phyloP scores from a whole-genome alignment of 2,797 vertebrate species.

The Todus mexicanus region DNA sequence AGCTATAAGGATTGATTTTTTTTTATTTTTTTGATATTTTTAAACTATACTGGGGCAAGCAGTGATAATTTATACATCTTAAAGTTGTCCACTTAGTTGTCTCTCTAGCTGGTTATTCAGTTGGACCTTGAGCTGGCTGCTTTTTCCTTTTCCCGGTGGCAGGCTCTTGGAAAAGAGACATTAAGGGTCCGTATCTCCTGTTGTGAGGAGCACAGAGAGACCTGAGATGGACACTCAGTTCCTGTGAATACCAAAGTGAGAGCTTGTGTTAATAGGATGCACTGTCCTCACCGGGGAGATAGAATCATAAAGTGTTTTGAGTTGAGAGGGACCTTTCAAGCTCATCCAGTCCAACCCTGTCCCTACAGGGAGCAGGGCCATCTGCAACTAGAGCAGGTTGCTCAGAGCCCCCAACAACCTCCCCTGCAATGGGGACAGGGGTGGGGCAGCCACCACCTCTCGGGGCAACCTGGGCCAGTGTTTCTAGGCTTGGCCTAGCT shows the following conservation, averaged over 20 bases:
- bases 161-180: not conserved
- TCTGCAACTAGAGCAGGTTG: not conserved
- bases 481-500: not conserved
- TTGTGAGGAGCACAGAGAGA: not conserved
- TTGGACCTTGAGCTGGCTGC: not conserved
- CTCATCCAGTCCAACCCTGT: not conserved
- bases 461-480: too few species aligned
- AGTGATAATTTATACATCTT: not conserved
- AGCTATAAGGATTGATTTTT: conserved; percentile 37
- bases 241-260: not conserved
- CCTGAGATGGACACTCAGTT: not conserved
- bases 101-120: not conserved
- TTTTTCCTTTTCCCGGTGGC: not conserved
- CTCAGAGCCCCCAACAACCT: not conserved
- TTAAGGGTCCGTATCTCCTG: not conserved
- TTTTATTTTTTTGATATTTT: not conserved
- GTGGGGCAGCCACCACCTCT: too few species aligned
- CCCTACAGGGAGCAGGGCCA: too few species aligned
- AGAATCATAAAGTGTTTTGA: not conserved
- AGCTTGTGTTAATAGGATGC: not conserved
- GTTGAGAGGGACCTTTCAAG: not conserved
- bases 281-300: not conserved
- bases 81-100: not conserved
- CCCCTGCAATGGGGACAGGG: not conserved
- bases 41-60: not conserved